Percentiles rank a stretch among this genome's conserved stretches.
phyloP scores from a whole-genome alignment of 2,888 invertebrate species.

The Cepaea hortensis region DNA sequence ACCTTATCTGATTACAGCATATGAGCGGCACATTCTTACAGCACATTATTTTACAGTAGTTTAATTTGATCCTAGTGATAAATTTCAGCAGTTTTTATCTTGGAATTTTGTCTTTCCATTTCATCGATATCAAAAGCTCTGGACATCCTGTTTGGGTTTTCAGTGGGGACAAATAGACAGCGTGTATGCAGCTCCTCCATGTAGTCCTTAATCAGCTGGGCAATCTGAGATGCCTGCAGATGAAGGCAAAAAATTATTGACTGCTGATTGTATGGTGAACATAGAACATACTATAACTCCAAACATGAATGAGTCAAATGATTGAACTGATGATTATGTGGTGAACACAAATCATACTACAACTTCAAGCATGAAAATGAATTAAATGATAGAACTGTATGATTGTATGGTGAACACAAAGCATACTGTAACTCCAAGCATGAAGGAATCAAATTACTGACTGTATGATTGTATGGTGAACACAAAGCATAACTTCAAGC shows the following conservation, averaged over 20 bases:
- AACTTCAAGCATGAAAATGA: no score
- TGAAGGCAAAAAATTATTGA: background rate
- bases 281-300: no score
- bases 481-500: no score
- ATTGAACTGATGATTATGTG: no score
- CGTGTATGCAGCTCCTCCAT: slow-evolving; percentile 65
- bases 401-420: no score
- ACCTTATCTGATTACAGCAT: background rate
- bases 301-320: no score
- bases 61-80: background rate
- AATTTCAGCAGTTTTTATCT: slow-evolving; percentile 21
- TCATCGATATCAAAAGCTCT: slow-evolving; percentile 53
- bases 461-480: no score
- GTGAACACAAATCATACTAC: no score
- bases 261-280: no score
- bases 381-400: no score
- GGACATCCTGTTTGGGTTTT: slow-evolving; percentile 51
- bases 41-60: background rate
- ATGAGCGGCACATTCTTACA: background rate
- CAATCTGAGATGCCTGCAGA: slow-evolving; percentile 92
- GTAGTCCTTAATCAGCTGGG: slow-evolving; percentile 92
- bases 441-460: background rate
- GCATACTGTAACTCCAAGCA: no score
- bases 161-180: slow-evolving; percentile 57
- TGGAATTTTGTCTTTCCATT: slow-evolving; percentile 47